Base-by-base conservation (phyloP, 2,888 invertebrate species). In the Malacosoma neustria region DNA sequence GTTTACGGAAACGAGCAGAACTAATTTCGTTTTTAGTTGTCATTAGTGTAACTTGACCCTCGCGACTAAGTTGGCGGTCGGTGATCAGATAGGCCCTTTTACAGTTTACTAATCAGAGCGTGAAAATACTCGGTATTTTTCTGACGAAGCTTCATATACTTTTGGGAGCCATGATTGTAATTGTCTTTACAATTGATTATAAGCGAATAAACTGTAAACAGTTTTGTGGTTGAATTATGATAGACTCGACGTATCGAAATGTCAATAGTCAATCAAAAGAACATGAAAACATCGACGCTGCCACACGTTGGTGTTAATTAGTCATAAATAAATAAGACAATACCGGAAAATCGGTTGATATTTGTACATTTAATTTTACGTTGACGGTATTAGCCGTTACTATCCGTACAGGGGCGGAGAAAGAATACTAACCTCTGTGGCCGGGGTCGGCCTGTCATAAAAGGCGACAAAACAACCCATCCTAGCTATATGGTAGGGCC, bases 221-320 rank as follows among this genome's bases (percentile, higher is more conserved):
- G 22, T 22, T 5, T n/a, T n/a, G n/a, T n/a, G n/a, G n/a, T n/a
- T n/a, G 15, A 39, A 13, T 35, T 30, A 11, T 35, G 36, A 7
- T 7, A 14, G 3, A 34, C 15, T 11, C 11, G 12, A 14, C 14
- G 33, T 36, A 39, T 35, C 52, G 45, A 62, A 66, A 68, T 72
- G 72, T 76, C 74, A 74, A 67, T 73, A 71, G 68, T 66, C 71
- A 63, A 76, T 76, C 69, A 74, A 72, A 72, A 59, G 54, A 52
- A 61, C 67, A 60, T 57, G 55, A 60, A 59, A 57, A 53, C 58
- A 53, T 55, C 53, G 45, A 11, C 30, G 34, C 13, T 7, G 31
- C 13, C 9, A 11, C 11, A 34, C 11, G 15, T 15, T 9, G 35
- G 52, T 57, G 61, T 75, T 75, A 70, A 74, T 70, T 67, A 71